phyloP scores from a whole-genome alignment of 2,797 vertebrate genomes.

The Pipistrellus pipistrellus region DNA sequence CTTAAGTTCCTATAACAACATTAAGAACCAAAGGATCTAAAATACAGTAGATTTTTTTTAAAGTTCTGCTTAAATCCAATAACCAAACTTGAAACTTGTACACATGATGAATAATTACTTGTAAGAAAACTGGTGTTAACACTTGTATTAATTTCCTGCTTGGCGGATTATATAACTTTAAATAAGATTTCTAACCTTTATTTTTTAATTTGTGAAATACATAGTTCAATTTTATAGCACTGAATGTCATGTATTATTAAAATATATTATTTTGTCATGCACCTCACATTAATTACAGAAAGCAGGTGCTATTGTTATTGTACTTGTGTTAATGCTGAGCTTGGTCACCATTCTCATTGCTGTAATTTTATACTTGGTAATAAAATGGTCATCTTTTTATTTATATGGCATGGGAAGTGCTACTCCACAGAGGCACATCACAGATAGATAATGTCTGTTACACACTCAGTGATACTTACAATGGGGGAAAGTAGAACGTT shows the following conservation, averaged over 20 bases:
- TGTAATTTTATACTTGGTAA: background rate
- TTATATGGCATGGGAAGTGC: background rate
- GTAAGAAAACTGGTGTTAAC: background rate
- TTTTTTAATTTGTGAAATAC: slow-evolving; percentile 25
- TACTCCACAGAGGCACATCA: slow-evolving; percentile 59
- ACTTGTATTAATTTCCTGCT: background rate
- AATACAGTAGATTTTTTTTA: background rate
- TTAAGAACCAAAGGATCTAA: background rate
- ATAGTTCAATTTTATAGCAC: slow-evolving; percentile 15
- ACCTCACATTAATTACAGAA: background rate
- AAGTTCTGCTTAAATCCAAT: background rate
- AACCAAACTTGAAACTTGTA: background rate
- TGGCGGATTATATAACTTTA: background rate
- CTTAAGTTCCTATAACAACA: background rate
- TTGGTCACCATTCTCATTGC: background rate
- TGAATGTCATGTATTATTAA: background rate
- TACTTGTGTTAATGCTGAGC: background rate
- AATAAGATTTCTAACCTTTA: background rate
- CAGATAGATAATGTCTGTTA: slow-evolving; percentile 26
- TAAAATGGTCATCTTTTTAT: slow-evolving; percentile 22
- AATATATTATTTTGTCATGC: background rate
- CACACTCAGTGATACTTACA: slow-evolving; percentile 55
- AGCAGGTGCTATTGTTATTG: background rate
- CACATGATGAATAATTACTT: background rate
- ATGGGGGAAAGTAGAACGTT: background rate